These are phyloP conservation scores for Dysmachus trigonus DNA, from an alignment of 2,888 invertebrate species.

Conservation along the genomic window DNA sequence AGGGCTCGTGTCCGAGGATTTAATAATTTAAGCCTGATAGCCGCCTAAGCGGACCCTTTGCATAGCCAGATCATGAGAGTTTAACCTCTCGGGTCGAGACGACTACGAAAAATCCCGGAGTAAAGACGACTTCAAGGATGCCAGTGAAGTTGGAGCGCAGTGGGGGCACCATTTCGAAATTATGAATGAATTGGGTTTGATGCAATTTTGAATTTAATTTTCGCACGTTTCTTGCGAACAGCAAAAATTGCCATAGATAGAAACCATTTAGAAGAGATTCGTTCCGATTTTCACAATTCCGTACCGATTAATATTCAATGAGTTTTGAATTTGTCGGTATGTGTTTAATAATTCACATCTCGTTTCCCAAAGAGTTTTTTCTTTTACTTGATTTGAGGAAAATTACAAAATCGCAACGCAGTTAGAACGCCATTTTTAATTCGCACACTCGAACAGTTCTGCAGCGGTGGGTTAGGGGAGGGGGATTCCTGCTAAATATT, in stretches of 20 bases:
- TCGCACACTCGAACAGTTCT: neutral
- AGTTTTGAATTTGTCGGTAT: neutral
- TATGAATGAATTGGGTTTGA: neutral
- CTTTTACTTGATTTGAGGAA: neutral
- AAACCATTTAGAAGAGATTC: neutral
- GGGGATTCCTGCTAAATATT: neutral
- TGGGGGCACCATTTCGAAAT: neutral
- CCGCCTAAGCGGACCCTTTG: neutral
- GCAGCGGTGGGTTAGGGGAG: neutral
- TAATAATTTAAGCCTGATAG: slow-evolving; percentile 8
- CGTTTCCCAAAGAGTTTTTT: neutral
- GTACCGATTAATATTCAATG: neutral
- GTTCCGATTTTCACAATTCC: neutral
- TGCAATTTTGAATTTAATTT: slow-evolving; percentile 14
- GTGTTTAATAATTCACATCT: neutral
- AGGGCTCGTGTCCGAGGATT: slow-evolving; percentile 8
- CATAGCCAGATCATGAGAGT: neutral
- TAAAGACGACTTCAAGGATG: neutral
- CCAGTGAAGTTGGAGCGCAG: neutral
- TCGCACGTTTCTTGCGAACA: neutral
- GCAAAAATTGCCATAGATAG: neutral
- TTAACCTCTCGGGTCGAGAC: neutral
- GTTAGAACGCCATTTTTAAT: neutral
- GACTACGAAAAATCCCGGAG: neutral
- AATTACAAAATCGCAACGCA: neutral